Evolutionary conservation across 2,797 vertebrate species (phyloP), one percentile per base, ranked within the genome.

Genomic region (Esox lucius): DNA sequence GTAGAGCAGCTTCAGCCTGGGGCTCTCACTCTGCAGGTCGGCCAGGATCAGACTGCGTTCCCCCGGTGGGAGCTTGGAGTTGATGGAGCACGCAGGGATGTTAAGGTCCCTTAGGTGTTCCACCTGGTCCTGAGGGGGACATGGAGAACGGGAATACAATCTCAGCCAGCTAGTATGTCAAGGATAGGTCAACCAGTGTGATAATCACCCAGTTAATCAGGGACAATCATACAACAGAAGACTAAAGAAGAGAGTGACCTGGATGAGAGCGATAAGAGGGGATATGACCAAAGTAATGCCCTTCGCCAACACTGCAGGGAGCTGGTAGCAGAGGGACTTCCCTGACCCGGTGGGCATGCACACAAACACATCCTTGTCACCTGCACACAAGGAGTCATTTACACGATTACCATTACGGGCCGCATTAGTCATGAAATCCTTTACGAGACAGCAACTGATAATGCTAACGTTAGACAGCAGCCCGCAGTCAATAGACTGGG

Each of bases 321-420:
- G 95, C 91, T 99, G 97, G 88, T 98, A 99, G 80, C 98, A 99
- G 35, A 99, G 90, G 53, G 98, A 99, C 81, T 99, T 99, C 53
- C 98, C 98, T 73, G 98, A 97, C 74, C 97, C 98, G 49, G 98
- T 99, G 72, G 98, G 98, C 97, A 99, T 99, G 86, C 97, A 98
- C 39, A 99, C 95, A 88, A 99, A 99, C 78, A 97, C 96, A 91
- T 99, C 97, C 80, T 88, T 93, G 87, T 96, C 94, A 12, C 97
- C 98, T 99, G 87, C 75, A 91, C 88, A 90, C 61, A 22, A 31
- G n/a, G 9, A 67, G 2, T 13, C 49, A 31, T 53, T 28, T 17
- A 71, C 13, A 71, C 33, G 24, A 80, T 56, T 2, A 15, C 56
- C 64, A 80, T 56, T 2, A 15, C 56, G 53, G 11, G 17, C 3